Conservation (phyloP, 2,797 vertebrate species). For the Epinephelus malabaricus region DNA sequence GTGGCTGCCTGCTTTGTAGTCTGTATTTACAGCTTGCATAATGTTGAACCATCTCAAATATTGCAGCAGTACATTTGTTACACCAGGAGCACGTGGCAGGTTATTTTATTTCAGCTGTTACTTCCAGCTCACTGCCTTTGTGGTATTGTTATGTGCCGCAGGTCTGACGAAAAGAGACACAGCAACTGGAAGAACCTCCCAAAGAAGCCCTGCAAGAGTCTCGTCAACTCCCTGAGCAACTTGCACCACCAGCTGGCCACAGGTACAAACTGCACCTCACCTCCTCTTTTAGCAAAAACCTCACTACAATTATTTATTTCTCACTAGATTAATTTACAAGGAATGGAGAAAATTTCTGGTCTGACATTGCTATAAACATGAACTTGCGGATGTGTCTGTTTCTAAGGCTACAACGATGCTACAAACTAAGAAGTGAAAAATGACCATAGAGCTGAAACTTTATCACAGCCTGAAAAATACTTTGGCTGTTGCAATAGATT, state of each 20-base stretch:
- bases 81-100: not conserved
- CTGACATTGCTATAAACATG: too few relatives aligned
- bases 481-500: not conserved
- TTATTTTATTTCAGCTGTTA: slow-evolving; percentile 6
- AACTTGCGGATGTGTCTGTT: too few relatives aligned
- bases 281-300: not conserved
- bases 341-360: not conserved
- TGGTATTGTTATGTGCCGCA: slow-evolving; percentile 70
- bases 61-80: not conserved
- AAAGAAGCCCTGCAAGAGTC: slow-evolving; percentile 96
- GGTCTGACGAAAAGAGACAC: slow-evolving; percentile 96
- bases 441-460: not conserved
- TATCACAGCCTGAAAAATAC: not conserved
- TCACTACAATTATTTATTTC: too few relatives aligned
- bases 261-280: slow-evolving; percentile 81
- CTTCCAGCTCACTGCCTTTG: slow-evolving; percentile 15
- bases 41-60: not conserved
- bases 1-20: not conserved
- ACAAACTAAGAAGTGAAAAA: not conserved
- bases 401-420: too few relatives aligned
- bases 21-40: not conserved
- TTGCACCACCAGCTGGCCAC: slow-evolving; percentile 91
- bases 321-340: not conserved
- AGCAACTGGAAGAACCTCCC: slow-evolving; percentile 97
- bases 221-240: slow-evolving; percentile 91